Conservation (phyloP, 2,113 vertebrate genomes). For the Scartelaos histophorus region DNA sequence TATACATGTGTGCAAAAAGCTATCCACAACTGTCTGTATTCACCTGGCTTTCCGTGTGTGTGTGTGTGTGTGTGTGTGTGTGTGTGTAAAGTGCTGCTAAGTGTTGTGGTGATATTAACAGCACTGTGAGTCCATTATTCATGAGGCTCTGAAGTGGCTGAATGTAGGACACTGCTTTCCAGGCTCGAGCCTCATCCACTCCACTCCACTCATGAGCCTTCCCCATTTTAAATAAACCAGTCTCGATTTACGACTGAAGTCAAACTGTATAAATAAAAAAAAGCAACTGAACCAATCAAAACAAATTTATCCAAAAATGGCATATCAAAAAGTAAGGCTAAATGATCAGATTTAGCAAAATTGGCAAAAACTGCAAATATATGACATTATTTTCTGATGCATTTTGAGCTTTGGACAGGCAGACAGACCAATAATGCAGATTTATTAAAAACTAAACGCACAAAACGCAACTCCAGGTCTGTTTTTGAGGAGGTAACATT, state of each 20-base stretch:
- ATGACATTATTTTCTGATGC: too few relatives aligned
- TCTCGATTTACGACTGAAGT: not conserved
- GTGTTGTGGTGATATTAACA: slow-evolving; percentile 2
- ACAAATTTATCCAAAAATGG: not conserved
- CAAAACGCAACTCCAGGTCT: too few relatives aligned
- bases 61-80: slow-evolving; percentile 23
- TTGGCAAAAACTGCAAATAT: too few relatives aligned
- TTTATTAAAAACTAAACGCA: too few relatives aligned
- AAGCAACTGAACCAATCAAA: not conserved
- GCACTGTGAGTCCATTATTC: slow-evolving; percentile 3
- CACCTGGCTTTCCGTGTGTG: not conserved
- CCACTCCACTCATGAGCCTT: not conserved
- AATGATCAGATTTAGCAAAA: too few relatives aligned
- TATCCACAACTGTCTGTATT: not conserved
- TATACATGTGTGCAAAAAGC: too few relatives aligned
- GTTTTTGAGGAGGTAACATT: too few relatives aligned
- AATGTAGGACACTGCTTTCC: slow-evolving; percentile 11
- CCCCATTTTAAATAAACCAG: slow-evolving; percentile 3
- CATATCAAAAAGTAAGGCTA: too few relatives aligned
- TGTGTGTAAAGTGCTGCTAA: not conserved
- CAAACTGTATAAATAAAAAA: not conserved
- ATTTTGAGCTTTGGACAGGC: too few relatives aligned
- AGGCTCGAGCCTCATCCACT: slow-evolving; percentile 1
- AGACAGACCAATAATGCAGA: too few relatives aligned
- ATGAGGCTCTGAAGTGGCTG: slow-evolving; percentile 7